These are phyloP conservation scores for Anoplopoma fimbria DNA, from an alignment of 2,113 vertebrate species.

Conservation along the genomic window DNA sequence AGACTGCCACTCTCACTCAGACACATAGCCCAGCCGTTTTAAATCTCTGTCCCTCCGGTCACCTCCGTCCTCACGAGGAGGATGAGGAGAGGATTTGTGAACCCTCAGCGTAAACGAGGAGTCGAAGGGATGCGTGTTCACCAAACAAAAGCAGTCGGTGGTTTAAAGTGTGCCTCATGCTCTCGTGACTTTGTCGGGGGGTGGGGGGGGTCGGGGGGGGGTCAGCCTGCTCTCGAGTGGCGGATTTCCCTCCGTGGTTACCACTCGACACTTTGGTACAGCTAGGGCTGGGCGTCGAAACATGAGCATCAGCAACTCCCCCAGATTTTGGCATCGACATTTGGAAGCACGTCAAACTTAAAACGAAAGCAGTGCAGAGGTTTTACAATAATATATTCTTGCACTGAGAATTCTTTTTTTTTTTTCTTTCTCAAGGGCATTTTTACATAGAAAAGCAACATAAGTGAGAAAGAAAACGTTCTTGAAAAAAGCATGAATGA, in stretches of 20 bases:
- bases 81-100: slow-evolving; percentile 43
- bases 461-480: neutral
- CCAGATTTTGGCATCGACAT: neutral
- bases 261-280: slow-evolving; percentile 48
- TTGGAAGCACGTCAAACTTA: neutral
- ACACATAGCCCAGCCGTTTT: slow-evolving; percentile 68
- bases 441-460: slow-evolving; percentile 8
- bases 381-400: slow-evolving; percentile 20
- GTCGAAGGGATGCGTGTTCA: slow-evolving; percentile 41
- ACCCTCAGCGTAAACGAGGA: slow-evolving; percentile 45
- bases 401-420: slow-evolving; percentile 45
- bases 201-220: slow-evolving; percentile 34
- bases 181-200: slow-evolving; percentile 51
- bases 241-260: slow-evolving; percentile 12
- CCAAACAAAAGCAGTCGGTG: slow-evolving; percentile 55
- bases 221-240: slow-evolving; percentile 42
- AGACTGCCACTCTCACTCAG: slow-evolving; percentile 77
- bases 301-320: neutral
- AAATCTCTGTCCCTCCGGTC: slow-evolving; percentile 51
- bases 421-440: slow-evolving; percentile 54
- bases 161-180: slow-evolving; percentile 67
- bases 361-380: neutral
- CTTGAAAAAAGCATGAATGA: neutral
- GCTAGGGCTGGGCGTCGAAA: slow-evolving; percentile 60
- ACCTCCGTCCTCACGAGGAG: slow-evolving; percentile 24